Evolutionary conservation across 2,797 vertebrate genomes (phyloP).

Genomic region (Tragelaphus eurycerus): DNA sequence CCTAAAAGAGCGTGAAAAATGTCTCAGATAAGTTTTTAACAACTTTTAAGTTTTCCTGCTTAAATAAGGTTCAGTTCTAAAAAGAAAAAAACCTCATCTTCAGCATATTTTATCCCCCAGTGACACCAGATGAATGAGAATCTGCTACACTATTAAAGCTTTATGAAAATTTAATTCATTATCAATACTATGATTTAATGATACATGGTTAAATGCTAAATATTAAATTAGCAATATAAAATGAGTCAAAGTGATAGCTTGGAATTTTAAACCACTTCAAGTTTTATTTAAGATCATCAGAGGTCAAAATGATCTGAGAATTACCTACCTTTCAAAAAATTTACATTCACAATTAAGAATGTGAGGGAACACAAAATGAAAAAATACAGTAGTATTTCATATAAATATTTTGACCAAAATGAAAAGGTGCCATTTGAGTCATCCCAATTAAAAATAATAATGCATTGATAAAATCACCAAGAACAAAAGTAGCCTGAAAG

Average conservation of each 20-base stretch:
- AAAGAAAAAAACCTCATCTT: not conserved
- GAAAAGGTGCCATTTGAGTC: slow-evolving; percentile 9
- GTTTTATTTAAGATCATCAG: slow-evolving; percentile 37
- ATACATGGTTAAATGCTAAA: slow-evolving; percentile 47
- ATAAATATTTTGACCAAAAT: slow-evolving; percentile 26
- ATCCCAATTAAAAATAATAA: slow-evolving; percentile 29
- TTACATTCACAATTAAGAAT: slow-evolving; percentile 12
- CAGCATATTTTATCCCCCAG: slow-evolving; percentile 49
- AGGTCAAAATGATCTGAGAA: slow-evolving; percentile 43
- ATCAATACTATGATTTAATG: slow-evolving; percentile 66
- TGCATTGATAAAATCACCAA: not conserved
- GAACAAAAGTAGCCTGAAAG: slow-evolving; percentile 62
- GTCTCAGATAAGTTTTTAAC: slow-evolving; percentile 30
- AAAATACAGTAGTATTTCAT: slow-evolving; percentile 18
- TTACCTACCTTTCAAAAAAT: not conserved
- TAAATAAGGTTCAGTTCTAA: slow-evolving; percentile 21
- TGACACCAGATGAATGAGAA: slow-evolving; percentile 49
- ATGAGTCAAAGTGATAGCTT: slow-evolving; percentile 31
- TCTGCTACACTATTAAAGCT: slow-evolving; percentile 41
- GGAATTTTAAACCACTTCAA: slow-evolving; percentile 38
- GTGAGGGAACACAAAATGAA: not conserved
- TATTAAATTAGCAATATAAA: slow-evolving; percentile 53
- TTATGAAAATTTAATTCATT: slow-evolving; percentile 66
- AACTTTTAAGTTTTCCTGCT: slow-evolving; percentile 44
- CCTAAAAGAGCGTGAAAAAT: slow-evolving; percentile 20